Percentiles rank a stretch among this genome's conserved stretches.
These are phyloP conservation scores for Tokudaia tokunoshimensis DNA, from an alignment of 2,797 vertebrate species.

Conservation along the genomic window DNA sequence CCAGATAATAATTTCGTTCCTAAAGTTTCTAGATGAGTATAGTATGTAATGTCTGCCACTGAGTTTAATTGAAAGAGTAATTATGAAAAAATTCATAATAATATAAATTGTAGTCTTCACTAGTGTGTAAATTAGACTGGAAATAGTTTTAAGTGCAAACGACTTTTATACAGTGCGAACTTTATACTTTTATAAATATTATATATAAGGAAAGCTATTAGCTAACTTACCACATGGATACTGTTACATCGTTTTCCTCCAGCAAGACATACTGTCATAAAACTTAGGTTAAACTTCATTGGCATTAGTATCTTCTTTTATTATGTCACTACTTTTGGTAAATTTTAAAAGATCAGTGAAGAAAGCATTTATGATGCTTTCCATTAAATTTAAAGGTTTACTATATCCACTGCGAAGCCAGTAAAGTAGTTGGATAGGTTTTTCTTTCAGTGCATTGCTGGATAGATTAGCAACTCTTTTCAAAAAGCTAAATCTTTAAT, in stretches of 20 bases:
- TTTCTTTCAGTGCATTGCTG: constrained; percentile 43
- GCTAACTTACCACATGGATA: neutral
- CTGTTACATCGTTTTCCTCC: neutral
- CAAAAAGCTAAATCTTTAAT: constrained; percentile 35
- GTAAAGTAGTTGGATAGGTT: neutral
- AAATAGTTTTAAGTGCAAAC: neutral
- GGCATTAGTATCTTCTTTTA: constrained; percentile 13
- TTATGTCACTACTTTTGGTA: neutral
- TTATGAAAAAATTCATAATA: neutral
- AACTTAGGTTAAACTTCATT: neutral
- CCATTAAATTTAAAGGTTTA: neutral
- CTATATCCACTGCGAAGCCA: constrained; percentile 44
- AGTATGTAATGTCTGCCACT: neutral
- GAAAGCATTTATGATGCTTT: neutral
- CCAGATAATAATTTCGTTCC: neutral
- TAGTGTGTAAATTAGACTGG: neutral
- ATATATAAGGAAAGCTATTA: neutral
- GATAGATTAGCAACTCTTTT: constrained; percentile 14
- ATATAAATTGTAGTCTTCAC: neutral
- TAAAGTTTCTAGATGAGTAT: neutral
- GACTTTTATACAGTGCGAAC: neutral
- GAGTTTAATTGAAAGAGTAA: constrained; percentile 12
- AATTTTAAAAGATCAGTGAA: constrained; percentile 37
- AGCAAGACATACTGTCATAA: neutral
- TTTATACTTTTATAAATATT: constrained; percentile 23